A percentile compares a stretch with the other conserved stretches of the same genome.
These are phyloP conservation scores for Cantharis rufa DNA, from an alignment of 2,888 invertebrate species.

Conservation along the genomic window DNA sequence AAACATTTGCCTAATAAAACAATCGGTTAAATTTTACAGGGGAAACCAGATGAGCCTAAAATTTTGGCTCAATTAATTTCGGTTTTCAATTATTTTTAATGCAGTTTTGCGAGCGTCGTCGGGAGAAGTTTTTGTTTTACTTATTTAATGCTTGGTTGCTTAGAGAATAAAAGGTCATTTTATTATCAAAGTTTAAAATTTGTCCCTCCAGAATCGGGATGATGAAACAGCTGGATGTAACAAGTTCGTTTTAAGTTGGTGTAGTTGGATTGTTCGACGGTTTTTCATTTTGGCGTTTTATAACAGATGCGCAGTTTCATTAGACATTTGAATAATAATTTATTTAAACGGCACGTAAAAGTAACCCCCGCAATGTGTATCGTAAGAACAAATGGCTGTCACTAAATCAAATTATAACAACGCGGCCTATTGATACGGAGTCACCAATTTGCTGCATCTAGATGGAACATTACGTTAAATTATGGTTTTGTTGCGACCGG, in stretches of 20 bases:
- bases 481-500: conserved; percentile 34
- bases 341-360: conserved; percentile 15
- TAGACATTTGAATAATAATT: conserved; percentile 26
- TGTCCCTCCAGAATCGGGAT: conserved; percentile 10
- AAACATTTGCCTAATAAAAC: background rate
- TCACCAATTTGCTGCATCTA: conserved; percentile 39
- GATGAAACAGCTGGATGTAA: conserved; percentile 12
- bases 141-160: conserved; percentile 11
- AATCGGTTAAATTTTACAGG: background rate
- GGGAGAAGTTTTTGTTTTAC: conserved; percentile 10
- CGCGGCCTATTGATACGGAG: conserved; percentile 33
- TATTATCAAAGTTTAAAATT: conserved; percentile 12
- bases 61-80: background rate
- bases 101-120: background rate
- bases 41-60: background rate
- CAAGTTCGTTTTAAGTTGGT: conserved; percentile 6
- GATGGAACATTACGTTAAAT: conserved; percentile 37
- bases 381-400: conserved; percentile 19
- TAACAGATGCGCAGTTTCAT: conserved; percentile 6
- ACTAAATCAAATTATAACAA: conserved; percentile 40
- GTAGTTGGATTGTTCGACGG: conserved; percentile 11
- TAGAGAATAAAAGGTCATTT: conserved; percentile 16
- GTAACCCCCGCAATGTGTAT: conserved; percentile 23
- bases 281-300: conserved; percentile 9
- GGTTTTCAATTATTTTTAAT: background rate